Evolutionary conservation across 2,888 invertebrate genomes (phyloP).

Genomic region (Acanthosepion pharaonis): DNA sequence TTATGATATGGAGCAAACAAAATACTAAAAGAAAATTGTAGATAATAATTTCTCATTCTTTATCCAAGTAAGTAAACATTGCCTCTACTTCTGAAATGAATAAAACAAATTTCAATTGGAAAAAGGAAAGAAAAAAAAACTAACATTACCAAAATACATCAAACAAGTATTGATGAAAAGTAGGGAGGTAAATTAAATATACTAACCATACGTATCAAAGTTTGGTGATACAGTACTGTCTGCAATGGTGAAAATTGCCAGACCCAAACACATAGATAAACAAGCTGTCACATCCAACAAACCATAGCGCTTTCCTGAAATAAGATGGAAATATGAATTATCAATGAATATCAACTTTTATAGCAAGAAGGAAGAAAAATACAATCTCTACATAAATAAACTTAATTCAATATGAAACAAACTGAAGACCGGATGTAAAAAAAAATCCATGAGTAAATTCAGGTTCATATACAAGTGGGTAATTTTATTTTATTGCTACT

Average conservation of each 20-base stretch:
- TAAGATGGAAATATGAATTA: not conserved
- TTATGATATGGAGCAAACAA: no score
- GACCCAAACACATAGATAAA: slow-evolving; percentile 88
- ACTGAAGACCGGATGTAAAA: no score
- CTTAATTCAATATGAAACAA: no score
- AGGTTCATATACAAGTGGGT: no score
- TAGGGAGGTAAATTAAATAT: not conserved
- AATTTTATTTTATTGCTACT: no score
- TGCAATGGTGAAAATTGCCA: slow-evolving; percentile 92
- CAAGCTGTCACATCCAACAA: slow-evolving; percentile 89
- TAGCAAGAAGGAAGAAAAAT: no score
- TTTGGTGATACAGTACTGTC: slow-evolving; percentile 80
- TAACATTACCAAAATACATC: not conserved
- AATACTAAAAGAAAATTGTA: not conserved
- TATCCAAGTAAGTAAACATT: no score
- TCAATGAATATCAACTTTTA: no score
- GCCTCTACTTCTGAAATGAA: no score
- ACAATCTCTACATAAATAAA: no score
- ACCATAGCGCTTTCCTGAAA: slow-evolving; percentile 85
- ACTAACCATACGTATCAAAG: slow-evolving; percentile 78
- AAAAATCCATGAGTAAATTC: no score
- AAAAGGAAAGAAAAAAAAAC: not conserved
- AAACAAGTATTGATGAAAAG: not conserved
- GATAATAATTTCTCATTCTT: no score
- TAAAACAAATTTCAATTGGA: not conserved